phyloP scores from a whole-genome alignment of 2,888 invertebrate species.

The Brenthis daphne region DNA sequence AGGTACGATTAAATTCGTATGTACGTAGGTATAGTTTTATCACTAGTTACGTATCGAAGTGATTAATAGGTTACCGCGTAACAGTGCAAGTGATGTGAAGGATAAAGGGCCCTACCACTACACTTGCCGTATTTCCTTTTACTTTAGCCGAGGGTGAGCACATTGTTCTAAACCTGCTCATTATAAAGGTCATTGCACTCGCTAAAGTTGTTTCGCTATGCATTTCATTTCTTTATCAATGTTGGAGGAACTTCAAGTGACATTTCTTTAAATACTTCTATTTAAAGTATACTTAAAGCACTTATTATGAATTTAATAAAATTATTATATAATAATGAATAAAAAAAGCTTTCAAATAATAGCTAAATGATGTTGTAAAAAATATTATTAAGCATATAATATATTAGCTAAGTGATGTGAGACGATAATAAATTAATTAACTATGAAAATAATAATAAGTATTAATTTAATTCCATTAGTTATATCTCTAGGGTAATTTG shows the following conservation, averaged over 20 bases:
- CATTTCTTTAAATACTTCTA: background rate
- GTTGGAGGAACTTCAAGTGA: background rate
- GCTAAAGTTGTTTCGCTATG: slow-evolving; percentile 21
- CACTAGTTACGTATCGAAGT: slow-evolving; percentile 27
- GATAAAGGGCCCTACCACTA: slow-evolving; percentile 29
- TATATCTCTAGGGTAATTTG: slow-evolving; percentile 2
- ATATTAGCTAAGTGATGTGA: too few species aligned
- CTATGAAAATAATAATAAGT: too few species aligned
- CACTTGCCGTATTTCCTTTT: slow-evolving; percentile 54
- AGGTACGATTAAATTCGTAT: too few species aligned
- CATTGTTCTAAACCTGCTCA: slow-evolving; percentile 50
- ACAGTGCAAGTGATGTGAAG: slow-evolving; percentile 46
- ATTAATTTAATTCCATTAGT: slow-evolving; percentile 4
- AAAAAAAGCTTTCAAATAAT: too few species aligned
- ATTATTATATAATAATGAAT: too few species aligned
- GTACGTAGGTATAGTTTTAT: background rate
- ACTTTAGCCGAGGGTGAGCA: slow-evolving; percentile 50
- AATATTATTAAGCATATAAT: too few species aligned
- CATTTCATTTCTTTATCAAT: slow-evolving; percentile 3
- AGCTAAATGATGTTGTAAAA: too few species aligned
- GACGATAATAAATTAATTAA: too few species aligned
- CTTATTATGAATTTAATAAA: too few species aligned
- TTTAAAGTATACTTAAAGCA: background rate
- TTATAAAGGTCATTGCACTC: slow-evolving; percentile 57
- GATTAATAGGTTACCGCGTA: slow-evolving; percentile 32